Conservation (phyloP, 2,797 vertebrate species). For the Lepus townsendii region DNA sequence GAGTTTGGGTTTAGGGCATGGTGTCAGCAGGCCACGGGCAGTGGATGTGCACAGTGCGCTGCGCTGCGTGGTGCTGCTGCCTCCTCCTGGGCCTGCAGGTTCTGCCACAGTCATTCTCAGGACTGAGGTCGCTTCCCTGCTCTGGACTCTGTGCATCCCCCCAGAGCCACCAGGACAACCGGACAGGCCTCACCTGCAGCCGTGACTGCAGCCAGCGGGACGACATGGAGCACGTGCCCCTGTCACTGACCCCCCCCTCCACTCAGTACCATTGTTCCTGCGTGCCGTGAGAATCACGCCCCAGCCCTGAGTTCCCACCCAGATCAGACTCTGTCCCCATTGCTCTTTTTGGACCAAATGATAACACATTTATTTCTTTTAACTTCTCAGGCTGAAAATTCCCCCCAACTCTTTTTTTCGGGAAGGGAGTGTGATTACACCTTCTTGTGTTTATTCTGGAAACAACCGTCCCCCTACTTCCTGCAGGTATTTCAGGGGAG, state of each 20-base stretch:
- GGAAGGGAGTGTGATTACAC: no score
- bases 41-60: accelerated
- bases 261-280: background rate
- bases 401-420: background rate
- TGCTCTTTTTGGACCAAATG: background rate
- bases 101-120: background rate
- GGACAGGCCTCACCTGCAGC: background rate
- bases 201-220: background rate
- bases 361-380: background rate
- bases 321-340: background rate
- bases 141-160: background rate
- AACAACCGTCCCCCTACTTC: background rate
- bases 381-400: background rate
- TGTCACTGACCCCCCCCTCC: no score
- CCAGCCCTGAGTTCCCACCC: background rate
- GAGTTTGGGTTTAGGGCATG: background rate
- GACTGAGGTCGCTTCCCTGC: background rate
- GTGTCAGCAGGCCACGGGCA: background rate
- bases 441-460: background rate
- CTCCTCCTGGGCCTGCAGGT: background rate
- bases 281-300: background rate
- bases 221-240: no score
- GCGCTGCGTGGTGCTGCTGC: background rate
- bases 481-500: no score
- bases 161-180: background rate